Conservation (phyloP, 2,888 invertebrate species). For the Gastrophysa polygoni region DNA sequence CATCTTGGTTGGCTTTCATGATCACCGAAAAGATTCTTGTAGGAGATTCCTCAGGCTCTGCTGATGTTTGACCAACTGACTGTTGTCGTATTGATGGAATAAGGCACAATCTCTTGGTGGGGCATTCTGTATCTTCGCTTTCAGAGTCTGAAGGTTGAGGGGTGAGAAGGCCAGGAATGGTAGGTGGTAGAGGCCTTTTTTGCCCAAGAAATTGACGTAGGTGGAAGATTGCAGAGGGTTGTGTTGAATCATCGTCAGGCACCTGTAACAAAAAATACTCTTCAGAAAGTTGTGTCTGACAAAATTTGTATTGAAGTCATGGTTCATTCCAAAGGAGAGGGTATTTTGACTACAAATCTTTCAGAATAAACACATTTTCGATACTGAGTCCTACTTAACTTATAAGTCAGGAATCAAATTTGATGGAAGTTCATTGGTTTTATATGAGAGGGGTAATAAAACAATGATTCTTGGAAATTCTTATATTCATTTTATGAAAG, state of each 20-base stretch:
- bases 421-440: too few species aligned
- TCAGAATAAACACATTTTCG: too few species aligned
- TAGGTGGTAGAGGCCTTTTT: constrained; percentile 43
- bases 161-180: constrained; percentile 61
- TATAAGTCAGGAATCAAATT: too few species aligned
- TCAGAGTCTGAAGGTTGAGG: constrained; percentile 89
- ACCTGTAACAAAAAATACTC: constrained; percentile 41
- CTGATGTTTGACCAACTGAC: constrained; percentile 63
- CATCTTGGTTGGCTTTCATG: constrained; percentile 83
- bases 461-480: too few species aligned
- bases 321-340: too few species aligned
- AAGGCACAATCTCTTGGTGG: constrained; percentile 1
- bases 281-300: too few species aligned
- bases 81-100: constrained; percentile 41
- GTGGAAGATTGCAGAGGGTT: constrained; percentile 40
- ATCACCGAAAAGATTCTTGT: constrained; percentile 74
- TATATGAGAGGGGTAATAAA: too few species aligned
- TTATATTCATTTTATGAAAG: too few species aligned
- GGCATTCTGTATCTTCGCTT: constrained; percentile 54
- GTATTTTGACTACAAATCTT: too few species aligned
- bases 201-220: constrained; percentile 44
- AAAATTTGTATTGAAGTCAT: too few species aligned
- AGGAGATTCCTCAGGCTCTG: constrained; percentile 43
- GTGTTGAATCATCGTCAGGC: constrained; percentile 45
- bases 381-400: too few species aligned